Conservation (phyloP, 2,888 invertebrate species). For the Cerastoderma edule region DNA sequence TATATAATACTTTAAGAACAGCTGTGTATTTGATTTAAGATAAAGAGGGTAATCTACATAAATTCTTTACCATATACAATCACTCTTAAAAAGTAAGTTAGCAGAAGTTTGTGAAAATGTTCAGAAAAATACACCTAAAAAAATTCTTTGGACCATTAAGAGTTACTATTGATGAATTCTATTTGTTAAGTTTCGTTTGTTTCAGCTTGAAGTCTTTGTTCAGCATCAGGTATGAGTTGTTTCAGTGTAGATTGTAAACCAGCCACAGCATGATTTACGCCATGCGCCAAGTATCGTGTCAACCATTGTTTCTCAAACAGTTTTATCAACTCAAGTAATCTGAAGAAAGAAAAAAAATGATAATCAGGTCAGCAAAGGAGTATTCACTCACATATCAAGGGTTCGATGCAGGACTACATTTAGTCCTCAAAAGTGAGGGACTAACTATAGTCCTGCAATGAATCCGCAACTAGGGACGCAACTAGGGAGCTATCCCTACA, state of each 20-base stretch:
- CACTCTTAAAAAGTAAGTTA: too few species aligned
- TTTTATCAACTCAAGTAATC: slow-evolving; percentile 86
- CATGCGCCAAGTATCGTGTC: slow-evolving; percentile 85
- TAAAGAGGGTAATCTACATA: too few species aligned
- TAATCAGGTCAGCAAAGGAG: not conserved
- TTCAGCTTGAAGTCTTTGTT: slow-evolving; percentile 29
- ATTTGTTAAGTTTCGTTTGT: slow-evolving; percentile 20
- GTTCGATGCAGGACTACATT: too few species aligned
- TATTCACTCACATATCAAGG: too few species aligned
- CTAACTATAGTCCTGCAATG: too few species aligned
- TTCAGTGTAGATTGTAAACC: slow-evolving; percentile 67
- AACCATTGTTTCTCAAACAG: slow-evolving; percentile 86
- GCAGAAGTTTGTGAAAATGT: not conserved
- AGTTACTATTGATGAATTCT: too few species aligned
- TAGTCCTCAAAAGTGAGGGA: too few species aligned
- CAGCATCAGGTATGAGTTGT: slow-evolving; percentile 72
- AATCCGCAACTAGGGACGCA: too few species aligned
- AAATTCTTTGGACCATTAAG: not conserved
- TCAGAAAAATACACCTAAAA: not conserved
- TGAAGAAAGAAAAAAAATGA: slow-evolving; percentile 59
- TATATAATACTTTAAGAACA: too few species aligned
- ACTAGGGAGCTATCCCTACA: too few species aligned
- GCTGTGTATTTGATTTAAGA: too few species aligned
- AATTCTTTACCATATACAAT: too few species aligned
- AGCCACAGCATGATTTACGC: slow-evolving; percentile 83